Percentiles rank a stretch among this genome's conserved stretches.
phyloP scores from a whole-genome alignment of 2,888 invertebrate species.

The Megastigmus dorsalis region DNA sequence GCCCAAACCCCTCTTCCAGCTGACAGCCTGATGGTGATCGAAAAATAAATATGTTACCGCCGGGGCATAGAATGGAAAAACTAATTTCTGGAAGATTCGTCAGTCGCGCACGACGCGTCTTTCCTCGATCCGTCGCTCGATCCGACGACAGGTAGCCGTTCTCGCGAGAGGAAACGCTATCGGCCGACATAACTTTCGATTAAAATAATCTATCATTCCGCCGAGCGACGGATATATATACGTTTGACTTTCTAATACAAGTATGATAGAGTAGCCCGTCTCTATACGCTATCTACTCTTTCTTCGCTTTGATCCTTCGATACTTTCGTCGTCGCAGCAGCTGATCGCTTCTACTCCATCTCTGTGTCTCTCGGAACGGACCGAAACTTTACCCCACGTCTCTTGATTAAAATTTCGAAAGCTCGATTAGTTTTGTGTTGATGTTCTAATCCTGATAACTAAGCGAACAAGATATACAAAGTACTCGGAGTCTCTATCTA shows the following conservation, averaged over 20 bases:
- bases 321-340: too few relatives aligned
- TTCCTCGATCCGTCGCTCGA: background rate
- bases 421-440: background rate
- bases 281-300: constrained; percentile 35
- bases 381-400: too few relatives aligned
- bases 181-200: constrained; percentile 63
- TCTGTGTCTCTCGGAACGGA: too few relatives aligned
- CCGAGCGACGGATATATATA: constrained; percentile 63
- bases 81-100: constrained; percentile 20
- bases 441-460: too few relatives aligned
- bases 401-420: background rate
- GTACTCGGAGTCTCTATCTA: too few relatives aligned
- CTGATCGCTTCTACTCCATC: too few relatives aligned
- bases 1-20: too few relatives aligned
- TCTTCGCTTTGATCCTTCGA: background rate
- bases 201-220: constrained; percentile 68
- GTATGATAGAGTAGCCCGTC: constrained; percentile 64
- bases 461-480: too few relatives aligned
- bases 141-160: background rate
- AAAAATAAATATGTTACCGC: constrained; percentile 12
- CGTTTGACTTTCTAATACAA: constrained; percentile 66
- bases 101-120: background rate
- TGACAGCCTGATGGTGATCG: too few relatives aligned
- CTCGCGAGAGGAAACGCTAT: constrained; percentile 7
- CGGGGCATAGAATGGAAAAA: background rate